These are phyloP conservation scores for Criorhina ranunculi DNA, from an alignment of 2,888 invertebrate genomes.

Conservation along the genomic window DNA sequence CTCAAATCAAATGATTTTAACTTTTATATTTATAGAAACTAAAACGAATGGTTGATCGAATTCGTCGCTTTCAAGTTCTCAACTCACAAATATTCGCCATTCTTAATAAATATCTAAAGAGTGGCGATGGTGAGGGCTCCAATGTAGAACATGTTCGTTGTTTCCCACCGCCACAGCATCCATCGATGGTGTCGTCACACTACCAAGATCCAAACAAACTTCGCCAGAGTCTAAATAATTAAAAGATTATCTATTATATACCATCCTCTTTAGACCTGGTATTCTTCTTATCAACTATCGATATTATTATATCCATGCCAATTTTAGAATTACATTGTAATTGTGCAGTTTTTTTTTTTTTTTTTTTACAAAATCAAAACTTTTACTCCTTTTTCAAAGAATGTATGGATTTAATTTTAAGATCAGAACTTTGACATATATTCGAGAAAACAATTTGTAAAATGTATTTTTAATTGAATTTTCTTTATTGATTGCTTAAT, in stretches of 20 bases:
- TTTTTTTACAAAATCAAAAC: not conserved
- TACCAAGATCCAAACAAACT: constrained; percentile 87
- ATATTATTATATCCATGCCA: constrained; percentile 59
- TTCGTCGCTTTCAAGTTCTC: constrained; percentile 98
- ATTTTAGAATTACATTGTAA: constrained; percentile 45
- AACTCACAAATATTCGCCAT: constrained; percentile 99
- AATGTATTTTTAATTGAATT: constrained; percentile 35
- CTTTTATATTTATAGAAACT: constrained; percentile 88
- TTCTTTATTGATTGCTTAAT: constrained; percentile 43
- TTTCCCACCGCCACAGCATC: constrained; percentile 97
- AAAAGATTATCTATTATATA: constrained; percentile 52
- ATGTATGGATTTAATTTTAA: constrained; percentile 58
- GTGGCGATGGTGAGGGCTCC: constrained; percentile 91
- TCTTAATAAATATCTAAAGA: constrained; percentile 96
- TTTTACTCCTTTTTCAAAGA: constrained; percentile 2
- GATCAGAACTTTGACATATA: constrained; percentile 52
- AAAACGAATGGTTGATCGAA: constrained; percentile 98
- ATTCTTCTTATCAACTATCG: constrained; percentile 51
- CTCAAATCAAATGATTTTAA: not conserved
- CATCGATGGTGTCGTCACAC: constrained; percentile 86
- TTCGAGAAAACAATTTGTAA: constrained; percentile 52
- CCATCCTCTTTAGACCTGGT: constrained; percentile 16
- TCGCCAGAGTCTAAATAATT: constrained; percentile 85
- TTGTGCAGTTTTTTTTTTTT: constrained; percentile 58
- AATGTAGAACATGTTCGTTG: constrained; percentile 98